Evolutionary conservation across 2,113 vertebrate species (phyloP), one percentile per base, ranked within the genome.

Genomic region (Caranx ignobilis): DNA sequence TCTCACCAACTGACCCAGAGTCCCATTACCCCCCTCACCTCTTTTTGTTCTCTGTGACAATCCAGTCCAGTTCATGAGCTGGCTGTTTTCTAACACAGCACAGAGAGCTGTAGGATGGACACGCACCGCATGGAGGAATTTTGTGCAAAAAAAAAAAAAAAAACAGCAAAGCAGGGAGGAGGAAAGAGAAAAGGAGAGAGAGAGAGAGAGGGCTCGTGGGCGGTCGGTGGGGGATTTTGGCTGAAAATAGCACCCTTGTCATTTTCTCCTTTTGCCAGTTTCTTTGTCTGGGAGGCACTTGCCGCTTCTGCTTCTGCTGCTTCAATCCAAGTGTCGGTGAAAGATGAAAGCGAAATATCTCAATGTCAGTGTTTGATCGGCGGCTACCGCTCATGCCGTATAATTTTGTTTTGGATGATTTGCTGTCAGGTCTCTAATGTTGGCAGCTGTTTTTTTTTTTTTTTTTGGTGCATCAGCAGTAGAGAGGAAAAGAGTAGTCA

Each of bases 201-300:
- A 67, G 60, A 16, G 76, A 32, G 75, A 67, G 76, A 45, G 71
- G 16, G 82, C 0, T 39, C 31, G 91, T 91, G 75, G 87, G 90
- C 55, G 85, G 86, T 54, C 21, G 39, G 82, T 83, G 84, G 73
- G 82, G 81, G 82, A 75, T 75, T 89, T 86, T 87, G 78, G 66
- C 87, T 85, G 77, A 90, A 94, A 93, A 93, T 93, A 93, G 90
- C 89, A 89, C 62, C 78, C 82, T 73, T 91, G 89, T 92, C 90
- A 93, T 92, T 90, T 88, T 91, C 86, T 92, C 78, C 89, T 85
- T 79, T 87, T 15, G 66, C 82, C 66, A 18, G 63, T 82, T 87
- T 83, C 83, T 93, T 85, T 85, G 86, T 89, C 86, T 74, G 81
- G 67, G 84, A 87, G 64, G 26, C 75, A 19, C 63, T 83, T 71